Evolutionary conservation across 64 coral and sea anemone genomes (phyloP).

Genomic region (Montipora sp.): DNA sequence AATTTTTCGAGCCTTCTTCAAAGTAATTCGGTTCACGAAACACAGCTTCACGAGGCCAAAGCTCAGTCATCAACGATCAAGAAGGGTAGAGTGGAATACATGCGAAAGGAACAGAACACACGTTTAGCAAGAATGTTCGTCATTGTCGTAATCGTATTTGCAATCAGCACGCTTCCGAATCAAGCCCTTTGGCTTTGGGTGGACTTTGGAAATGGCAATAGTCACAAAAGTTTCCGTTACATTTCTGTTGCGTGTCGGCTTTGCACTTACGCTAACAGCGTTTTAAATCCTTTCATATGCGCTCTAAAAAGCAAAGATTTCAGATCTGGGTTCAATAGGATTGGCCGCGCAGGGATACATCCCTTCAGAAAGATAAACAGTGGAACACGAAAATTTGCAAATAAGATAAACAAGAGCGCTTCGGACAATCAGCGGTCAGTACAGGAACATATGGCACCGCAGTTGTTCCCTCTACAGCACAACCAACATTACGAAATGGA

Average conservation of each 20-base stretch:
- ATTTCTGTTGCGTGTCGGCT: slow-evolving; percentile 65
- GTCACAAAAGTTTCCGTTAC: slow-evolving; percentile 34
- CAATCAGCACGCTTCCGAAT: slow-evolving; percentile 91
- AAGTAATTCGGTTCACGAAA: background rate
- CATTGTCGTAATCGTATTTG: slow-evolving; percentile 74
- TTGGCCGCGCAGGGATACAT: slow-evolving; percentile 33
- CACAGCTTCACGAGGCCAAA: background rate
- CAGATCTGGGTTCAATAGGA: slow-evolving; percentile 44
- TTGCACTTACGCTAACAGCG: slow-evolving; percentile 85
- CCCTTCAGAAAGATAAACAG: slow-evolving; percentile 1
- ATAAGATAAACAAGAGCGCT: background rate
- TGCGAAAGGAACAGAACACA: slow-evolving; percentile 49
- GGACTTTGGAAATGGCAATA: slow-evolving; percentile 55
- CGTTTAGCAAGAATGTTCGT: slow-evolving; percentile 84
- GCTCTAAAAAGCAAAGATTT: slow-evolving; percentile 67
- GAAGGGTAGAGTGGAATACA: background rate
- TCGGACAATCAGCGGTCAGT: background rate
- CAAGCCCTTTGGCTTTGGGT: slow-evolving; percentile 87
- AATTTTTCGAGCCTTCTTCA: slow-evolving; percentile 12
- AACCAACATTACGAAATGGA: background rate
- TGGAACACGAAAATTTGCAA: background rate
- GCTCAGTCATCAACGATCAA: background rate
- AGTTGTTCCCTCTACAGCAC: background rate
- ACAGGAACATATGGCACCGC: background rate
- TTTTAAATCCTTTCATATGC: slow-evolving; percentile 83